These are phyloP conservation scores for Tenthredo distinguenda DNA, from an alignment of 2,888 invertebrate genomes.

Conservation along the genomic window DNA sequence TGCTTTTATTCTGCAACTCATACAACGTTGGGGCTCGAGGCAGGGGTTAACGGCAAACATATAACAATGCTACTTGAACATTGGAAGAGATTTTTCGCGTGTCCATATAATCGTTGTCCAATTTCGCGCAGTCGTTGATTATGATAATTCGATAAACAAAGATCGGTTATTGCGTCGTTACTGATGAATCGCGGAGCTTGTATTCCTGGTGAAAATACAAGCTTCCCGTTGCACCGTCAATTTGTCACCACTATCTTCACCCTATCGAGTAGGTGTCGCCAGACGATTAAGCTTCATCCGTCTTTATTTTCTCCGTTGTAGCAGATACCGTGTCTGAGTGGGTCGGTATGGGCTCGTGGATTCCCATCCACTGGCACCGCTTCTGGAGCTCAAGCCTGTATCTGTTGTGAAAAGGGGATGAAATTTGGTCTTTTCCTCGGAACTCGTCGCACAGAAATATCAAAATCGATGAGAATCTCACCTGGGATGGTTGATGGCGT, in stretches of 20 bases:
- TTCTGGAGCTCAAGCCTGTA: slow-evolving; percentile 88
- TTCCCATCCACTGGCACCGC: slow-evolving; percentile 87
- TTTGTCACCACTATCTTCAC: neutral
- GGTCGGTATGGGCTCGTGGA: slow-evolving; percentile 75
- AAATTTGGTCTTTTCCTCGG: neutral
- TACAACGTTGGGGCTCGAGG: neutral
- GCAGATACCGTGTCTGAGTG: slow-evolving; percentile 68
- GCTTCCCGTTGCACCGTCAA: neutral
- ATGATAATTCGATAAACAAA: neutral
- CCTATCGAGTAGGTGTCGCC: neutral
- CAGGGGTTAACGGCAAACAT: slow-evolving; percentile 4
- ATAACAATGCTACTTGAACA: slow-evolving; percentile 25
- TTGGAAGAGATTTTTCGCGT: slow-evolving; percentile 15
- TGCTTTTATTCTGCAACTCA: slow-evolving; percentile 43
- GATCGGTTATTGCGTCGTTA: neutral
- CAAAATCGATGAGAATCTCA: slow-evolving; percentile 67
- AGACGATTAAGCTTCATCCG: slow-evolving; percentile 71
- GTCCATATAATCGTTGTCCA: slow-evolving; percentile 40
- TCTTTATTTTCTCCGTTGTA: slow-evolving; percentile 71
- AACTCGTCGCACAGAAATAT: neutral
- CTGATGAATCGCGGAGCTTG: slow-evolving; percentile 21
- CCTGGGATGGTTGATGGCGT: slow-evolving; percentile 95
- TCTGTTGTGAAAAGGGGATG: slow-evolving; percentile 58
- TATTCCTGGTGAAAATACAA: slow-evolving; percentile 50
- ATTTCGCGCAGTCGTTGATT: slow-evolving; percentile 7